Evolutionary conservation across 2,113 vertebrate genomes (phyloP), one percentile per base, ranked within the genome.

Genomic region (Cacatua alba): DNA sequence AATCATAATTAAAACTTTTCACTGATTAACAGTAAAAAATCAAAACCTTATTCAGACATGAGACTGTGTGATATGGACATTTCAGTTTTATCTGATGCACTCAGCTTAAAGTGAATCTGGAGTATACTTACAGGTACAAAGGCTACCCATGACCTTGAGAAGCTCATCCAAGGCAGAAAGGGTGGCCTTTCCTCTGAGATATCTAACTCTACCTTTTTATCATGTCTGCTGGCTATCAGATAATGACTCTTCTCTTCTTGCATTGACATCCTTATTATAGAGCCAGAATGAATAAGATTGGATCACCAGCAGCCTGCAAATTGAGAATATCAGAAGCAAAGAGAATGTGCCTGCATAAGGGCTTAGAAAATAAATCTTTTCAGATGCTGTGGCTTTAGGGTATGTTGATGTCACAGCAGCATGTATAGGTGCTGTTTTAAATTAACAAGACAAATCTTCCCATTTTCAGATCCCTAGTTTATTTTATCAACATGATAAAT

Each of bases 401-500:
- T 88, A 97, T 86, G 92, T 63, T 95, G 96, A 96, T 96, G 96
- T 94, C 95, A 92, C 90, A 95, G 75, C 92, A 83, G 79, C 72
- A 62, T 94, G 86, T 86, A 89, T 74, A 97, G 96, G 72, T 17
- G 75, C 95, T 95, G 48, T 76, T 97, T 97, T 96, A 94, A 97
- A 97, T 98, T 94, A 97, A 78, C 96, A 95, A 87, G 78, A 92
- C 97, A 95, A 94, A 85, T 79, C 92, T 97, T 92, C 74, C 92
- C 49, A 76, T 97, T 97, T 96, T 95, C 87, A 91, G 90, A 88
- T 23, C 48, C 59, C 35, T 51, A 59, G 75, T 79, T 93, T 79
- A 31, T 96, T 95, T 96, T 92, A 96, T 94, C 96, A 97, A 82
- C 28, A 83, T 95, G 97, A 97, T 95, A 92, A 97, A 98, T 92